phyloP scores from a whole-genome alignment of 2,797 vertebrate genomes.

The Brachymystax lenok region DNA sequence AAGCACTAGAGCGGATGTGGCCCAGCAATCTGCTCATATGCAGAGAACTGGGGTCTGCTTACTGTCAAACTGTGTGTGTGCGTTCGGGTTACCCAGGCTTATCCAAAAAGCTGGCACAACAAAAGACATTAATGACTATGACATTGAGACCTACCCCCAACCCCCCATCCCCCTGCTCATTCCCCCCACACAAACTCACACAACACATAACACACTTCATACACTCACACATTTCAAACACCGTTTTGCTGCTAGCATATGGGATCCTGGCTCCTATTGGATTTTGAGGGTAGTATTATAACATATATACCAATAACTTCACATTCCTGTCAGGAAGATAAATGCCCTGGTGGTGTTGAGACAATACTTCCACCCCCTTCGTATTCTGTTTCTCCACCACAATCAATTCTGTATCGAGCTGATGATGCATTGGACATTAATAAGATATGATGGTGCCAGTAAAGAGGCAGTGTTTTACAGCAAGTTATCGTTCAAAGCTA shows the following conservation, averaged over 20 bases:
- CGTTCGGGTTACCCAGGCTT: not conserved
- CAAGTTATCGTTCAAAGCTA: not conserved
- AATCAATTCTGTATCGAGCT: slow-evolving; percentile 32
- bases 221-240: not conserved
- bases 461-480: slow-evolving; percentile 4
- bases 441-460: slow-evolving; percentile 20
- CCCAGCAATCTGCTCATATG: not conserved
- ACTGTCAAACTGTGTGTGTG: not conserved
- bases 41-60: not conserved
- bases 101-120: slow-evolving; percentile 15
- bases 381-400: not conserved
- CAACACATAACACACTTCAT: not conserved
- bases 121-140: not conserved
- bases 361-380: not conserved
- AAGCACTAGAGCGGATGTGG: not conserved
- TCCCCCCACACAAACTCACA: not conserved
- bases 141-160: not conserved
- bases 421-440: slow-evolving; percentile 29
- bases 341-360: not conserved
- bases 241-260: not conserved
- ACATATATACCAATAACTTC: not conserved
- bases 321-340: not conserved
- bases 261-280: not conserved
- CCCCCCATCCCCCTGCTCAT: not conserved
- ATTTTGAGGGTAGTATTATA: not conserved